Base-by-base conservation (phyloP, 2,113 vertebrate species). In the Sorex fumeus region DNA sequence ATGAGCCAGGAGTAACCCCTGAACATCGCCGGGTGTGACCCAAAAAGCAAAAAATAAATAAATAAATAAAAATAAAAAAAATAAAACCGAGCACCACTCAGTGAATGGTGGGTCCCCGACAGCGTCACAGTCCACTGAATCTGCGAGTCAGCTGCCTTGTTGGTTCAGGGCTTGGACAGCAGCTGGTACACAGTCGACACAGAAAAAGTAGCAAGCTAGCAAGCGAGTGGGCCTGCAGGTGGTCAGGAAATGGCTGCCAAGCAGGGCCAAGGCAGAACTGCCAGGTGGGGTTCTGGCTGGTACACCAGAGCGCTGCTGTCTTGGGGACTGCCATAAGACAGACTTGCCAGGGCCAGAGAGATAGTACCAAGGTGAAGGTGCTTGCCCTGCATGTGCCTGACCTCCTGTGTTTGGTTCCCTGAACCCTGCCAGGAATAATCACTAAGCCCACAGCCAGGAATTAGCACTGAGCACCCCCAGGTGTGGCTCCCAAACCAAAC, bases 31-130 rank as follows among this genome's bases (percentile, higher is more conserved):
- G n/a, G n/a, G n/a, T n/a, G n/a, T n/a, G n/a, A n/a, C n/a, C n/a
- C n/a, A n/a, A n/a, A n/a, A n/a, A n/a, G n/a, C n/a, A n/a, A n/a
- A n/a, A n/a, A n/a, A n/a, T n/a, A n/a, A n/a, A n/a, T n/a, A n/a
- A n/a, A n/a, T n/a, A n/a, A n/a, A n/a, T n/a, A n/a, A n/a, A n/a
- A n/a, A n/a, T n/a, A n/a, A n/a, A n/a, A n/a, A n/a, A n/a, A n/a
- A n/a, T 32, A 82, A 88, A 93, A 78, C 47, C 79, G 53, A 85
- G 40, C 28, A 85, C 23, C 47, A 75, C 16, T 70, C 21, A 74
- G 78, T 13, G 28, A 78, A 60, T 23, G 57, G 79, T 23, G 8
- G 36, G 43, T 23, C 27, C 28, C 76, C 53, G 86, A 62, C 12
- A 69, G 21, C 13, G 67, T 50, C 1, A 21, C 64, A 64, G 43